phyloP scores from a whole-genome alignment of 2,797 vertebrate species.

The Falco naumanni region DNA sequence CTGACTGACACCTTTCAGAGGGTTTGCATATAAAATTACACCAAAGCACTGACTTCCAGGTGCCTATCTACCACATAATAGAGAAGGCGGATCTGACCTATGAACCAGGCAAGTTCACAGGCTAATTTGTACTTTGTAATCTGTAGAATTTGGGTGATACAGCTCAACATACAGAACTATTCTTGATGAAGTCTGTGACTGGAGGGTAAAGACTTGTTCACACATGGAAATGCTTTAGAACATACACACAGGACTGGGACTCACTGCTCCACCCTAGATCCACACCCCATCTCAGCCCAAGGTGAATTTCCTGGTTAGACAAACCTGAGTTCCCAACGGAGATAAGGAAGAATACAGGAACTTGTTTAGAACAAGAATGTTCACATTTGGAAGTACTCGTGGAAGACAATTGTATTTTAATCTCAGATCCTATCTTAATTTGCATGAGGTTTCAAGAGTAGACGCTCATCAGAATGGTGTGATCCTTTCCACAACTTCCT shows the following conservation, averaged over 20 bases:
- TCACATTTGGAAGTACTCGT: not conserved
- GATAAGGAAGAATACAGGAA: constrained; percentile 12
- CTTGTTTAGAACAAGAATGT: constrained; percentile 42
- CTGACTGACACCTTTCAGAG: not conserved
- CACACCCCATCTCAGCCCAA: not conserved
- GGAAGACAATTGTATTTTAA: not conserved
- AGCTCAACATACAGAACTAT: not conserved
- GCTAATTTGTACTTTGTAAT: constrained; percentile 3
- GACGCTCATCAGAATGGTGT: not conserved
- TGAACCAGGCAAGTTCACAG: not conserved
- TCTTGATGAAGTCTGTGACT: not conserved
- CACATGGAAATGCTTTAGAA: not conserved
- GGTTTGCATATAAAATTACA: not conserved
- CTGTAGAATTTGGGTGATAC: not conserved
- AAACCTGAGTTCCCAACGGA: not conserved
- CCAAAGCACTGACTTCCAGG: not conserved
- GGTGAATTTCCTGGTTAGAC: constrained; percentile 27
- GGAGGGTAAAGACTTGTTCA: constrained; percentile 13
- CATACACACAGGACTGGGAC: not conserved
- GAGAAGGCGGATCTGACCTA: not conserved
- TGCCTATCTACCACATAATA: not conserved
- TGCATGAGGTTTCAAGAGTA: constrained; percentile 12
- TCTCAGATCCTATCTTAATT: not conserved
- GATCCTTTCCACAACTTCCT: not conserved
- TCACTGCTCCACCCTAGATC: not conserved